Evolutionary conservation across 92 coral and sea anemone species (phyloP).

Genomic region (Pocillopora meandrina): DNA sequence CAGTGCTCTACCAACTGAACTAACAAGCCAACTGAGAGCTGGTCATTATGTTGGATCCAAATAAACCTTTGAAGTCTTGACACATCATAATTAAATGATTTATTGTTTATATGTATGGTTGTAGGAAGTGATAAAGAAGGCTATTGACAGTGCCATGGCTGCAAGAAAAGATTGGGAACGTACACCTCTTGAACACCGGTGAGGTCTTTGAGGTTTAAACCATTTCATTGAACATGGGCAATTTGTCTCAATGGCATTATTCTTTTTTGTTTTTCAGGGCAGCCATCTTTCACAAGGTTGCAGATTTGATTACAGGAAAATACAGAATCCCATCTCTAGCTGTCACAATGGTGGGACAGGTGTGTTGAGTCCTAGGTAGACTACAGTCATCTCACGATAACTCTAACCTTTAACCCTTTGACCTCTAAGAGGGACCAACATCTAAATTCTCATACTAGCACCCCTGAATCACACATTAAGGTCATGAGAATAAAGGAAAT

Average conservation of each 20-base stretch:
- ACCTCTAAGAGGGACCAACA: no score
- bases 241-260: neutral
- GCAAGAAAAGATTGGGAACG: conserved; percentile 91
- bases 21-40: no score
- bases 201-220: neutral
- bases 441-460: no score
- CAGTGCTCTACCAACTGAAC: no score
- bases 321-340: conserved; percentile 80
- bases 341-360: conserved; percentile 98
- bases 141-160: conserved; percentile 80
- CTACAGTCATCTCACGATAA: no score
- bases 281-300: conserved; percentile 74
- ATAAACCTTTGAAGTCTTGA: no score
- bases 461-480: no score
- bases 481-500: no score
- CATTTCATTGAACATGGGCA: neutral
- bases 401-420: no score
- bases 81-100: no score
- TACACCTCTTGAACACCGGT: conserved; percentile 87
- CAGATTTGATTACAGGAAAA: conserved; percentile 84
- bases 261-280: conserved; percentile 53
- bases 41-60: no score
- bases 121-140: conserved; percentile 74
- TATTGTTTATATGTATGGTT: neutral
- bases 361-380: neutral